A percentile compares a stretch with the other conserved stretches of the same genome.
Conservation (phyloP, 2,797 vertebrate genomes). For the Premnoplex brunnescens region DNA sequence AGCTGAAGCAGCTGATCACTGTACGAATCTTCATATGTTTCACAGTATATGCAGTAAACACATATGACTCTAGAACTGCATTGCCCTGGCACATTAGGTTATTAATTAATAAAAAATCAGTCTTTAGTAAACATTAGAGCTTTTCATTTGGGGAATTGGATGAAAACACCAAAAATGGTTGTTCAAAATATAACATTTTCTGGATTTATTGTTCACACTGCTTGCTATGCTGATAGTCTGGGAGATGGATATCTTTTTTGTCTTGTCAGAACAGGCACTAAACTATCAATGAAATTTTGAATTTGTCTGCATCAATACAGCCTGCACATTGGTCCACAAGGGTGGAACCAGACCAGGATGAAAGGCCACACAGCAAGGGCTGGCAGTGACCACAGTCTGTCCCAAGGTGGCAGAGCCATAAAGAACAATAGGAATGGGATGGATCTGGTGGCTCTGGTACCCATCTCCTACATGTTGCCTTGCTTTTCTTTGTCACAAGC, state of each 20-base stretch:
- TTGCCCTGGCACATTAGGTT: conserved; percentile 44
- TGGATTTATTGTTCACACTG: background rate
- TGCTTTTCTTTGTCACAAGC: background rate
- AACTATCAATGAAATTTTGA: background rate
- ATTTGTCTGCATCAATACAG: background rate
- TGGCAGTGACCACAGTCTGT: fast-evolving
- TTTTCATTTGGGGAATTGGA: background rate
- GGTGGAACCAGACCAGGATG: background rate
- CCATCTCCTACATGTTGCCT: fast-evolving
- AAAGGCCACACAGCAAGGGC: fast-evolving
- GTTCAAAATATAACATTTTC: background rate
- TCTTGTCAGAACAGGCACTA: background rate
- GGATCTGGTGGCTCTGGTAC: fast-evolving
- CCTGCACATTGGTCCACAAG: background rate
- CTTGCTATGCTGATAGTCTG: background rate
- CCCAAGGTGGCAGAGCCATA: background rate
- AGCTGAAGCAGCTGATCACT: conserved; percentile 68
- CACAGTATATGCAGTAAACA: conserved; percentile 56
- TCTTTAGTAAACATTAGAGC: background rate
- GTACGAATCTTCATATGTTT: conserved; percentile 72
- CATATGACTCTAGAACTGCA: conserved; percentile 18
- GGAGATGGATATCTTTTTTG: background rate
- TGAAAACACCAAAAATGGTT: background rate
- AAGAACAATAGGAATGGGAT: background rate
- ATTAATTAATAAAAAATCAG: conserved; percentile 58